Percentiles rank a stretch among this genome's conserved stretches.
Evolutionary conservation across 1,140 invertebrate genomes (phyloP).

Genomic region (Agrilus planipennis): DNA sequence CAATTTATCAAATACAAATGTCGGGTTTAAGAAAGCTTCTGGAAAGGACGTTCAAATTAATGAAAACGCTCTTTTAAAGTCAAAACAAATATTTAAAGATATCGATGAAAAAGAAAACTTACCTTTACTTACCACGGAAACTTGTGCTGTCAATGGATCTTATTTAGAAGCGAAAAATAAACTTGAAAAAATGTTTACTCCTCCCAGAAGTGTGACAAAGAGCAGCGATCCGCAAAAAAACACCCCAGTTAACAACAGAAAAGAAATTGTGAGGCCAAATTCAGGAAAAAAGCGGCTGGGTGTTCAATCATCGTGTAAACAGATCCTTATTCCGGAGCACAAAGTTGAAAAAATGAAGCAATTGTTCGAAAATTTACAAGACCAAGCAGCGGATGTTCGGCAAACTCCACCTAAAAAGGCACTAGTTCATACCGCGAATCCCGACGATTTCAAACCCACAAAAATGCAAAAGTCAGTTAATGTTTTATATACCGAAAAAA

Average conservation of each 20-base stretch:
- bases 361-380: no score
- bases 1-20: neutral
- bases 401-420: neutral
- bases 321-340: no score
- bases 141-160: neutral
- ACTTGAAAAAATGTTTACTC: neutral
- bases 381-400: no score
- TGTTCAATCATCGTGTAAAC: no score
- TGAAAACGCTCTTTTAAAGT: slow-evolving; percentile 26
- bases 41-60: slow-evolving; percentile 32
- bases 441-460: neutral
- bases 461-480: slow-evolving; percentile 5
- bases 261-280: neutral
- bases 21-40: slow-evolving; percentile 22
- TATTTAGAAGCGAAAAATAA: neutral
- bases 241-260: neutral
- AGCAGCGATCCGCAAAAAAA: neutral
- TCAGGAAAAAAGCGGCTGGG: no score
- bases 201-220: neutral
- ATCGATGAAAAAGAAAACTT: no score
- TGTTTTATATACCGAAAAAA: no score
- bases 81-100: slow-evolving; percentile 23
- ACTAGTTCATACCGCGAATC: neutral
- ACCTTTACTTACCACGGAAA: no score
- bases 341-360: no score